A percentile compares a stretch with the other conserved stretches of the same genome.
Conservation (phyloP, 1,140 invertebrate genomes). For the Dendrolimus punctatus region DNA sequence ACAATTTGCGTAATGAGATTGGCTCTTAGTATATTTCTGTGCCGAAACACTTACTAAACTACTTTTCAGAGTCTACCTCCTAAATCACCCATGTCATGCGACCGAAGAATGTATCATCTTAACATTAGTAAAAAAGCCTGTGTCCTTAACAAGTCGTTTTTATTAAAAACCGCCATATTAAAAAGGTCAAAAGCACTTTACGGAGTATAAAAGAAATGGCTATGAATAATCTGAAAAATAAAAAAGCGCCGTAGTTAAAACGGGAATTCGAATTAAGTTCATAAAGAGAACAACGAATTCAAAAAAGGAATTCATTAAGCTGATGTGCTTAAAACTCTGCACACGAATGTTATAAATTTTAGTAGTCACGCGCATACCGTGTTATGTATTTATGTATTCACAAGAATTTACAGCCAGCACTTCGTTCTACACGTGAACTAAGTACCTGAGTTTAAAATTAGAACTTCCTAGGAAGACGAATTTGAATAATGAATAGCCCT, state of each 20-base stretch:
- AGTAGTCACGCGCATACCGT: slow-evolving; percentile 25
- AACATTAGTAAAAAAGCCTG: no score
- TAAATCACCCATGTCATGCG: no score
- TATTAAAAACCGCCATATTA: no score
- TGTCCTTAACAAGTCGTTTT: no score
- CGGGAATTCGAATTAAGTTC: slow-evolving; percentile 18
- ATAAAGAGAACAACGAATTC: slow-evolving; percentile 27
- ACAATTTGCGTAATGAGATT: no score
- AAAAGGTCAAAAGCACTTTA: no score
- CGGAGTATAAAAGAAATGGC: no score
- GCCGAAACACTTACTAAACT: no score
- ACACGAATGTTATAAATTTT: slow-evolving; percentile 38
- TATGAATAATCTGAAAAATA: slow-evolving; percentile 1
- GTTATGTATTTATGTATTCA: slow-evolving; percentile 31
- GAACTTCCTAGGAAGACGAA: neutral
- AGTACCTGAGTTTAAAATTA: slow-evolving; percentile 8
- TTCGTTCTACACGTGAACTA: slow-evolving; percentile 18
- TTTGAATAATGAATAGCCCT: neutral
- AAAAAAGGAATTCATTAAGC: slow-evolving; percentile 41
- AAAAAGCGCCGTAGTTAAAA: slow-evolving; percentile 6
- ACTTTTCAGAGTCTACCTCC: no score
- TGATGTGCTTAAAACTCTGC: slow-evolving; percentile 40
- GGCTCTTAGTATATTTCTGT: no score
- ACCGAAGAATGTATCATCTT: no score
- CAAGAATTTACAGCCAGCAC: slow-evolving; percentile 29